Evolutionary conservation across 2,113 vertebrate species (phyloP).

Genomic region (Anhinga rufa): DNA sequence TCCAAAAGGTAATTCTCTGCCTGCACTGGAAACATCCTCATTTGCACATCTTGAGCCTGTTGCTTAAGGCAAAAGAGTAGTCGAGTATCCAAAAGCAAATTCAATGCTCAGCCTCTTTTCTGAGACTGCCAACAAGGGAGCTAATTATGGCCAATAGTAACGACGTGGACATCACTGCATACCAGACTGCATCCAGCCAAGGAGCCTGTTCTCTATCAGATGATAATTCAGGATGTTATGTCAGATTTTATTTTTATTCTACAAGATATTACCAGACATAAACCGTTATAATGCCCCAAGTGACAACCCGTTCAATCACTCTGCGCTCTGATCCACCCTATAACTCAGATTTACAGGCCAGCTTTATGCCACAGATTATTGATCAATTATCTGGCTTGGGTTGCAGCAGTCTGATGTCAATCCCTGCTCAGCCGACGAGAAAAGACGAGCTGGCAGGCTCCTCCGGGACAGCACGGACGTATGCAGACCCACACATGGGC

Average conservation of each 20-base stretch:
- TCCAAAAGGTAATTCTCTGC: background rate
- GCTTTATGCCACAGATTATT: background rate
- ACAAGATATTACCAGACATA: background rate
- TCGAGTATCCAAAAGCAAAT: background rate
- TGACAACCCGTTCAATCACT: background rate
- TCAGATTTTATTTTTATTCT: background rate
- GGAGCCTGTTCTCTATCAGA: background rate
- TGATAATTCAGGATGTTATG: background rate
- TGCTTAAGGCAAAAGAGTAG: background rate
- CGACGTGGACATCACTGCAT: fast-evolving
- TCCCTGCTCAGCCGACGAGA: background rate
- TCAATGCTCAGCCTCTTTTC: background rate
- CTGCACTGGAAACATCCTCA: background rate
- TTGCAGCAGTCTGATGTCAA: background rate
- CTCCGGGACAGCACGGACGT: background rate
- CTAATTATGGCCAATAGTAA: background rate
- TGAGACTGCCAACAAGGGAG: background rate
- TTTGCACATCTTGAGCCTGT: background rate
- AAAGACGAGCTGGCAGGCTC: background rate
- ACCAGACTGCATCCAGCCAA: background rate
- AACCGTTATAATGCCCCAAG: background rate
- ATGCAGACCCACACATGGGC: fast-evolving
- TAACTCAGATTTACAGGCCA: background rate
- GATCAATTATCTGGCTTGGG: background rate
- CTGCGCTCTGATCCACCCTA: background rate